Conservation (phyloP, 2,113 vertebrate genomes). For the Mungos mungo region DNA sequence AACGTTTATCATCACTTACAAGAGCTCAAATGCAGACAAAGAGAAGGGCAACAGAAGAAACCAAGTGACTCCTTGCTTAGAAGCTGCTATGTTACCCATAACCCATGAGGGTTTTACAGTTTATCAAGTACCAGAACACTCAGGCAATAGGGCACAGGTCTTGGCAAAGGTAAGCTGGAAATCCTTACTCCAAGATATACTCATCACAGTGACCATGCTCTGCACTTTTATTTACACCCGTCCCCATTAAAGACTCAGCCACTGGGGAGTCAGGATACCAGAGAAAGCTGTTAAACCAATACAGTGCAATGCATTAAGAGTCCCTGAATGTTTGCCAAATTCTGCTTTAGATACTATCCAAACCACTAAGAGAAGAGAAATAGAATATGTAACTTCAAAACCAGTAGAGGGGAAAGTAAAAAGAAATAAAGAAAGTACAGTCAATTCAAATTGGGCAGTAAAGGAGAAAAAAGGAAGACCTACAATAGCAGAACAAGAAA, state of each 20-base stretch:
- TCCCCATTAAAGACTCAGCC: background rate
- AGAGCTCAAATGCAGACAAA: constrained; percentile 74
- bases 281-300: constrained; percentile 24
- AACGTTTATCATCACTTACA: constrained; percentile 81
- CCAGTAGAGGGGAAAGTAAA: background rate
- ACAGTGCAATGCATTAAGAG: background rate
- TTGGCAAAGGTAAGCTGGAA: constrained; percentile 31
- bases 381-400: constrained; percentile 32
- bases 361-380: constrained; percentile 36
- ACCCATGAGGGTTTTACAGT: background rate
- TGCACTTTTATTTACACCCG: constrained; percentile 1
- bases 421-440: constrained; percentile 5
- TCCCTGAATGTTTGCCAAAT: constrained; percentile 42
- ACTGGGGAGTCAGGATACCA: background rate
- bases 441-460: background rate
- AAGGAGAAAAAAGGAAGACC: background rate
- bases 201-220: background rate
- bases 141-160: background rate
- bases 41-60: constrained; percentile 61
- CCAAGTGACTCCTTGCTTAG: constrained; percentile 28
- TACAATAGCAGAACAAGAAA: background rate
- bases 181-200: background rate
- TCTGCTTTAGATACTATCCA: constrained; percentile 26
- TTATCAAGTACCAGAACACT: background rate
- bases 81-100: background rate